phyloP scores from a whole-genome alignment of 2,888 invertebrate species.

The Drosophila kuntzei region DNA sequence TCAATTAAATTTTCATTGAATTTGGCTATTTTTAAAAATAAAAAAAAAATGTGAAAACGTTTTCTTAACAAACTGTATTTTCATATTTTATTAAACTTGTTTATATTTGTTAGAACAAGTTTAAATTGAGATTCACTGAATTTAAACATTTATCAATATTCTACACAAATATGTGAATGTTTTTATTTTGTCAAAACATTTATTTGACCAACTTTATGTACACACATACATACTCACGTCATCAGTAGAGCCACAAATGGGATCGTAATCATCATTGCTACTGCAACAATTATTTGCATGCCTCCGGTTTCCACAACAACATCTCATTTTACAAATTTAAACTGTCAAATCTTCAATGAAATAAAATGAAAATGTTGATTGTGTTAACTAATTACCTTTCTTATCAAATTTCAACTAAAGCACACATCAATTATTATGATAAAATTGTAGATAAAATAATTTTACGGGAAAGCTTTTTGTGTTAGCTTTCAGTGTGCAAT shows the following conservation, averaged over 20 bases:
- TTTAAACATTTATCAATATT: no score
- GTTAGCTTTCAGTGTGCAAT: not conserved
- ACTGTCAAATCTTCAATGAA: not conserved
- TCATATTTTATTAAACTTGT: no score
- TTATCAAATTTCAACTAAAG: not conserved
- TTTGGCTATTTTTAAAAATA: no score
- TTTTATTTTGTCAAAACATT: no score
- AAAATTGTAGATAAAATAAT: slow-evolving; percentile 4
- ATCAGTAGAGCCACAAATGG: slow-evolving; percentile 20
- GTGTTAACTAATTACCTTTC: not conserved
- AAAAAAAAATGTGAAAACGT: no score
- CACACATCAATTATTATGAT: not conserved
- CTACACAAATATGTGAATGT: no score
- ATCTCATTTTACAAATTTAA: slow-evolving; percentile 37
- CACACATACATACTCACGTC: slow-evolving; percentile 49
- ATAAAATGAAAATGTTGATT: not conserved
- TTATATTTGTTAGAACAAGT: no score
- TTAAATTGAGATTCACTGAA: no score
- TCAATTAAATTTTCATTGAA: no score
- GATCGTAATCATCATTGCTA: slow-evolving; percentile 28
- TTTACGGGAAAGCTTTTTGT: slow-evolving; percentile 2
- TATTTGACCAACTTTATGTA: not conserved
- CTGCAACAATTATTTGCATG: slow-evolving; percentile 15
- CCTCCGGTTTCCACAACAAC: slow-evolving; percentile 59
- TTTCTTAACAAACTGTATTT: no score